A percentile compares a stretch with the other conserved stretches of the same genome.
These are phyloP conservation scores for Pangasius larnaudii DNA, from an alignment of 2,797 vertebrate species.

Conservation along the genomic window DNA sequence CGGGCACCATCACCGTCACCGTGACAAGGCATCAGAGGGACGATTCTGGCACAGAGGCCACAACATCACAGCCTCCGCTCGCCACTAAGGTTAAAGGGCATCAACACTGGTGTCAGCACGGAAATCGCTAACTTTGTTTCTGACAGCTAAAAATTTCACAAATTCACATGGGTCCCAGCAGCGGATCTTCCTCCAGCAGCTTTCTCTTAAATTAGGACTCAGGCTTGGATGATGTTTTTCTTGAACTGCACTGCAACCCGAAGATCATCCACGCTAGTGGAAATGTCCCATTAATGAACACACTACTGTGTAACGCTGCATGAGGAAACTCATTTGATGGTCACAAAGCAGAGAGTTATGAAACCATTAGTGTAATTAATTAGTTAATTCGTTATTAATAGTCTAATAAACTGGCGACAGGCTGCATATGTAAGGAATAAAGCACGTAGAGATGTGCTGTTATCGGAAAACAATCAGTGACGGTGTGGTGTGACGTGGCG, in stretches of 20 bases:
- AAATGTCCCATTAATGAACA: slow-evolving; percentile 18
- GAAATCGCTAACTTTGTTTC: slow-evolving; percentile 19
- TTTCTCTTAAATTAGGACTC: background rate
- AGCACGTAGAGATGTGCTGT: background rate
- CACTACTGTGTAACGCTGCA: background rate
- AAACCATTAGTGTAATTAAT: background rate
- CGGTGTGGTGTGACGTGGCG: background rate
- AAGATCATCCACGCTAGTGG: background rate
- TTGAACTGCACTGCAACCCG: background rate
- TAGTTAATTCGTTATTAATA: too few relatives aligned
- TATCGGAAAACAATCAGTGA: background rate
- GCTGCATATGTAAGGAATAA: background rate
- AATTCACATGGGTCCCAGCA: background rate
- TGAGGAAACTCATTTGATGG: background rate
- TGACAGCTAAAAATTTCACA: slow-evolving; percentile 11
- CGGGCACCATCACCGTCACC: slow-evolving; percentile 46
- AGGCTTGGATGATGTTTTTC: background rate
- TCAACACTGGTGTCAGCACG: slow-evolving; percentile 25
- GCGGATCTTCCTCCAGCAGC: background rate
- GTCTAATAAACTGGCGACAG: background rate
- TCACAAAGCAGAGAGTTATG: background rate
- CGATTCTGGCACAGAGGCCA: slow-evolving; percentile 24
- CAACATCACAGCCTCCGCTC: slow-evolving; percentile 32
- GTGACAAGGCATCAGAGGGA: slow-evolving; percentile 46
- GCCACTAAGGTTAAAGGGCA: slow-evolving; percentile 50